Percentiles rank a stretch among this genome's conserved stretches.
Evolutionary conservation across 2,888 invertebrate genomes (phyloP).

Genomic region (Meteorus cinctellus): DNA sequence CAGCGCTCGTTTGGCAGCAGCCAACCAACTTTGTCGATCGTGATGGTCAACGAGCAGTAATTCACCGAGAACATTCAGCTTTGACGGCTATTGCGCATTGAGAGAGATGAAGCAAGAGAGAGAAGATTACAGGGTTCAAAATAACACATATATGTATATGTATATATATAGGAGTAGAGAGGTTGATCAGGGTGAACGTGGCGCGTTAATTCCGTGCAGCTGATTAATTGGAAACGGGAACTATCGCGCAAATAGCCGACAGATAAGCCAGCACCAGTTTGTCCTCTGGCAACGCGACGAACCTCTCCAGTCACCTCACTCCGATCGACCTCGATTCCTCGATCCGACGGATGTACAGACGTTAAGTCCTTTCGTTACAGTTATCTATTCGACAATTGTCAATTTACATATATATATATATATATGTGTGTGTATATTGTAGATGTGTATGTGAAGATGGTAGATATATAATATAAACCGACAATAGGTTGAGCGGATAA

Average conservation of each 20-base stretch:
- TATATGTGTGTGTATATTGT: not conserved
- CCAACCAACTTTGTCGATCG: slow-evolving; percentile 23
- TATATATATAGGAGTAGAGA: slow-evolving; percentile 49
- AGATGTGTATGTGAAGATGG: not conserved
- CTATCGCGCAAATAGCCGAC: slow-evolving; percentile 70
- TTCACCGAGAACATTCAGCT: slow-evolving; percentile 34
- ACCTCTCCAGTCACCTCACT: slow-evolving; percentile 59
- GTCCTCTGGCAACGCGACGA: slow-evolving; percentile 46
- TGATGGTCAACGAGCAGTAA: slow-evolving; percentile 34
- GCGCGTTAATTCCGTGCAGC: slow-evolving; percentile 70
- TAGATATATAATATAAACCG: not conserved
- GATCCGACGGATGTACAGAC: slow-evolving; percentile 52
- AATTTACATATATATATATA: not conserved
- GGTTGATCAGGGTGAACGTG: slow-evolving; percentile 49
- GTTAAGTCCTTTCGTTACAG: slow-evolving; percentile 54
- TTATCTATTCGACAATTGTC: slow-evolving; percentile 3
- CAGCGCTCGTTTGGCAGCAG: not conserved
- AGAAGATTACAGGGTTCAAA: slow-evolving; percentile 1
- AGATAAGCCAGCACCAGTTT: slow-evolving; percentile 65
- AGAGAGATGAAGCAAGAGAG: slow-evolving; percentile 18
- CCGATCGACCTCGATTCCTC: slow-evolving; percentile 67
- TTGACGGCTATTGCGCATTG: slow-evolving; percentile 31
- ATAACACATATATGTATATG: not conserved
- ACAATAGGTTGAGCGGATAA: not conserved
- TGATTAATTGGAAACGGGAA: slow-evolving; percentile 71